phyloP scores from a whole-genome alignment of 1,140 invertebrate species.

The Lordiphosa collinella region DNA sequence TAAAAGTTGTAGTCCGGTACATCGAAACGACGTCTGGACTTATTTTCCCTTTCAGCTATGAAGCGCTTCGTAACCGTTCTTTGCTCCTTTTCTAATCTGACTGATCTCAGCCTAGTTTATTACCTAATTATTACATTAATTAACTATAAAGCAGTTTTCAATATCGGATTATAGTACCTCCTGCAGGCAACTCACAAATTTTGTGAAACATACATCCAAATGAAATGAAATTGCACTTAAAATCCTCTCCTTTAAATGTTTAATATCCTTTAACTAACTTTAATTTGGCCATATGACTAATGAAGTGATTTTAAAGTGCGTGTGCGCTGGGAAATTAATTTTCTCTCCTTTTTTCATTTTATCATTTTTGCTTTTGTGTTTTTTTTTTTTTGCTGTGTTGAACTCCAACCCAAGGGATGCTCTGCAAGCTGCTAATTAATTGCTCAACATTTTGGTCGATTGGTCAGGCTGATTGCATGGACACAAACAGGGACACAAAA shows the following conservation, averaged over 20 bases:
- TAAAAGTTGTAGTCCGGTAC: no score
- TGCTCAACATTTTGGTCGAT: constrained; percentile 50
- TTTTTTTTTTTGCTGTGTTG: constrained; percentile 5
- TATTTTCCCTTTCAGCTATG: no score
- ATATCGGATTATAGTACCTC: no score
- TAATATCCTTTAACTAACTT: not conserved
- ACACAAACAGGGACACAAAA: constrained; percentile 2
- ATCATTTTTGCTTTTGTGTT: not conserved
- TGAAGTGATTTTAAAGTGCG: constrained; percentile 39
- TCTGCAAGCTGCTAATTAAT: constrained; percentile 46
- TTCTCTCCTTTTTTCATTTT: not conserved
- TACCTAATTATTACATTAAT: no score
- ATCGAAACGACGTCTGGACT: no score
- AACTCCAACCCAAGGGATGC: constrained; percentile 3
- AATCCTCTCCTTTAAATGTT: not conserved
- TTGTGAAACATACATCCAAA: not conserved
- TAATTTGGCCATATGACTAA: constrained; percentile 12
- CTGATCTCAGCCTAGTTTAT: no score
- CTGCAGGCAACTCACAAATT: no score
- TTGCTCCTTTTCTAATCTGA: no score
- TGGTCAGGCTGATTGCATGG: constrained; percentile 44
- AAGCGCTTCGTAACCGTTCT: no score
- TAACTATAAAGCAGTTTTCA: no score
- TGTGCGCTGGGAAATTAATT: constrained; percentile 37
- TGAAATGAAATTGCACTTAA: not conserved